Percentiles rank a stretch among this genome's conserved stretches.
Evolutionary conservation across 1,140 invertebrate species (phyloP).

Genomic region (Geopemphigus sp.): DNA sequence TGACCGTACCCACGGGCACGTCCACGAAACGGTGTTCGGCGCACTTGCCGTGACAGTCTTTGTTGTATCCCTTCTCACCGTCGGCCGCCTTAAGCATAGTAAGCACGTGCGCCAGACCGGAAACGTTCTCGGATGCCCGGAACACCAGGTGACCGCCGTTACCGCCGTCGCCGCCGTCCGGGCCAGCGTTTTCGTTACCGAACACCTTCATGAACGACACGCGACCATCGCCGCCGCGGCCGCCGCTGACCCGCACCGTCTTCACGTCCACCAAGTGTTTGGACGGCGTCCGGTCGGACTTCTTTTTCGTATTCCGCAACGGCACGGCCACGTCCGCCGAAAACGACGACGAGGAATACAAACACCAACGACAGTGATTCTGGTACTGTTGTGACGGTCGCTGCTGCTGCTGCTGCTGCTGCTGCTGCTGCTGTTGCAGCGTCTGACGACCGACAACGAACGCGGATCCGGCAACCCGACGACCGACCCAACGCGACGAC

Average conservation of each 20-base stretch:
- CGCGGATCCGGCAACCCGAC: neutral
- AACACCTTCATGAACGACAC: slow-evolving; percentile 80
- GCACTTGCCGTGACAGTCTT: slow-evolving; percentile 83
- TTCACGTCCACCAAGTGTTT: slow-evolving; percentile 41
- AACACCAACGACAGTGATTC: too few relatives aligned
- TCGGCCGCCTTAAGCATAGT: slow-evolving; percentile 63
- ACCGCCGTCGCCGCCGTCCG: slow-evolving; percentile 95
- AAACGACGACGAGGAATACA: too few relatives aligned
- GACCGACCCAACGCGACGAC: slow-evolving; percentile 6
- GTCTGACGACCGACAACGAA: neutral
- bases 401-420: too few relatives aligned
- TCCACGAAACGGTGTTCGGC: slow-evolving; percentile 72
- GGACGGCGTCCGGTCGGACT: neutral
- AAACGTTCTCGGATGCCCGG: slow-evolving; percentile 63
- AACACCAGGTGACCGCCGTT: slow-evolving; percentile 92
- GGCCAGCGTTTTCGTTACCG: slow-evolving; percentile 83
- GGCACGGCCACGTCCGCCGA: neutral
- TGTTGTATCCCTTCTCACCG: slow-evolving; percentile 72
- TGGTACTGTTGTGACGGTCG: too few relatives aligned
- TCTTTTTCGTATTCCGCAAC: slow-evolving; percentile 21
- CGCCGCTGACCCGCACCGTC: slow-evolving; percentile 61
- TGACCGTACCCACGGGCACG: slow-evolving; percentile 87
- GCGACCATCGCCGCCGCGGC: slow-evolving; percentile 88
- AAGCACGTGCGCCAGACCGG: slow-evolving; percentile 70
- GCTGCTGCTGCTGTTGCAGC: neutral